These are phyloP conservation scores for Tetranychus urticae DNA, from an alignment of 1,140 invertebrate species.

Conservation along the genomic window DNA sequence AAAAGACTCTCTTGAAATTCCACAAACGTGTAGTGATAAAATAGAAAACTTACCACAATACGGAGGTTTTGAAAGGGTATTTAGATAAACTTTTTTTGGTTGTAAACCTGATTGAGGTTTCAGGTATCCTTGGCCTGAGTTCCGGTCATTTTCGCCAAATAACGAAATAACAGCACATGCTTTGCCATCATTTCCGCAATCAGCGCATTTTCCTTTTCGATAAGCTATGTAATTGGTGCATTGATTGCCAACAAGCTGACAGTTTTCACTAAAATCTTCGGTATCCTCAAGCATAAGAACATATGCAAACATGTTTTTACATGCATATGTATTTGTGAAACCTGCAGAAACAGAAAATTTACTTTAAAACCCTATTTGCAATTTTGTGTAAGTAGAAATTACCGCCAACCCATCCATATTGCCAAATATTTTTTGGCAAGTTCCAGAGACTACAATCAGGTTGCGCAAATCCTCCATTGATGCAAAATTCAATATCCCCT, in stretches of 20 bases:
- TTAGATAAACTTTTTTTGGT: too few species aligned
- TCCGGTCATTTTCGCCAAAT: too few species aligned
- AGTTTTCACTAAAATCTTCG: neutral
- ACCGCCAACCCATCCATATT: neutral
- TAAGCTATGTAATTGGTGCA: neutral
- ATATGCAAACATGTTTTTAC: neutral
- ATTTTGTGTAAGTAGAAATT: too few species aligned
- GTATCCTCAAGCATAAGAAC: neutral
- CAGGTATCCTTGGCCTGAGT: too few species aligned
- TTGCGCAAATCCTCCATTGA: neutral
- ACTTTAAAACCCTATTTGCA: too few species aligned
- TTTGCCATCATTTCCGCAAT: constrained; percentile 26
- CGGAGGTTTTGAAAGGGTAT: too few species aligned
- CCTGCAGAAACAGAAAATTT: too few species aligned
- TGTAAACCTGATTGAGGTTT: too few species aligned
- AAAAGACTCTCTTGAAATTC: too few species aligned
- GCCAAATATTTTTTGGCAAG: neutral
- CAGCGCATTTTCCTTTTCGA: neutral
- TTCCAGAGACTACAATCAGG: neutral
- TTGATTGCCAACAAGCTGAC: neutral
- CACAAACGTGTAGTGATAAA: too few species aligned
- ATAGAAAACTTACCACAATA: too few species aligned
- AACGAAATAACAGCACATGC: neutral
- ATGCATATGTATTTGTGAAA: neutral
- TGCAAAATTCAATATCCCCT: neutral